Conservation (phyloP, 2,113 vertebrate species). For the Brachyhypopomus gauderio region DNA sequence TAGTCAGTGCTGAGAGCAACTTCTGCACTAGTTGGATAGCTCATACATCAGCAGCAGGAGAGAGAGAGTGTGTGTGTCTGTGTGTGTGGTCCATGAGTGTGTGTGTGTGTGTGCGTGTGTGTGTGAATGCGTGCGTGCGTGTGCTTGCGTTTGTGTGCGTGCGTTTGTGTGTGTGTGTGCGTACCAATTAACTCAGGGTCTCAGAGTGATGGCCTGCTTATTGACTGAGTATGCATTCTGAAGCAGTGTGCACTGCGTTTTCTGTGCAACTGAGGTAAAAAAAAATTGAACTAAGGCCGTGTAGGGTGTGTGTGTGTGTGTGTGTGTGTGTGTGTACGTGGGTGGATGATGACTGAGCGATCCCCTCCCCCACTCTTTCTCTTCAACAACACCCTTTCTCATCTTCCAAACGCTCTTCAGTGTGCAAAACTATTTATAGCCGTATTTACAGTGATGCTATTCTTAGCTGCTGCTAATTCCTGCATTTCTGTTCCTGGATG, state of each 20-base stretch:
- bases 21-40: conserved; percentile 22
- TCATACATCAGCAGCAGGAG: conserved; percentile 5
- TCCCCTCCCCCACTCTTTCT: not conserved
- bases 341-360: not conserved
- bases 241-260: conserved; percentile 1
- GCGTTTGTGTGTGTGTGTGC: not conserved
- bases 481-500: not conserved
- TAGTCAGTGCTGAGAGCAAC: conserved; percentile 29
- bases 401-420: not conserved
- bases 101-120: not conserved
- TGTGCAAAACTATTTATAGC: conserved; percentile 13
- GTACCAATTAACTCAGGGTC: conserved; percentile 13
- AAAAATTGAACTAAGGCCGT: not conserved
- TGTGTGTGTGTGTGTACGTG: not conserved
- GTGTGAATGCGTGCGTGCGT: not conserved
- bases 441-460: conserved; percentile 2
- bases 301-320: not conserved
- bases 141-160: not conserved
- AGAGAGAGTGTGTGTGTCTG: not conserved
- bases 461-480: not conserved
- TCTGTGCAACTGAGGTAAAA: not conserved
- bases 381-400: not conserved
- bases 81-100: no score
- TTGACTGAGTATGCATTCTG: not conserved
- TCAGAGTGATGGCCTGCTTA: conserved; percentile 27